Percentiles rank a stretch among this genome's conserved stretches.
Evolutionary conservation across 2,113 vertebrate genomes (phyloP).

Genomic region (Corythoichthys intestinalis): DNA sequence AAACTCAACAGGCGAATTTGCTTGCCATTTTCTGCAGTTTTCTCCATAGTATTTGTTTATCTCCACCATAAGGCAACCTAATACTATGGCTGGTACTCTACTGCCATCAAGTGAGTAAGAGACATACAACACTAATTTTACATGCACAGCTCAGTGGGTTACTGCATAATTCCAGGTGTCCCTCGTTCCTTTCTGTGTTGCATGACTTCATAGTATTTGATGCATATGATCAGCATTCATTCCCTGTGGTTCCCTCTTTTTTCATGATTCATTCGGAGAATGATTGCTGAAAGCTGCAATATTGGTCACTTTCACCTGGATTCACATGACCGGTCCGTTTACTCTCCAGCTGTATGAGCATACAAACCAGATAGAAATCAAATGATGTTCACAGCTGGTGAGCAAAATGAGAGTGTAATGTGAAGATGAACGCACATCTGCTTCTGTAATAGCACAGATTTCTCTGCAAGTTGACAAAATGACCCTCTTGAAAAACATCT

Average conservation of each 20-base stretch:
- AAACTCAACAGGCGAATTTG: conserved; percentile 14
- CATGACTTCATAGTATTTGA: background rate
- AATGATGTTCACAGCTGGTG: conserved; percentile 37
- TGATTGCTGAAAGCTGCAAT: conserved; percentile 19
- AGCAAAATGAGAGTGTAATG: conserved; percentile 12
- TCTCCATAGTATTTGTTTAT: background rate
- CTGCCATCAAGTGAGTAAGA: conserved; percentile 56
- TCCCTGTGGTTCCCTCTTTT: background rate
- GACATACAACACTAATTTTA: background rate
- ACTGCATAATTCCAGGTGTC: background rate
- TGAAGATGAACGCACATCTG: conserved; percentile 46
- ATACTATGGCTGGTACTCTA: conserved; percentile 29
- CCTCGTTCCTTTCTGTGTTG: background rate
- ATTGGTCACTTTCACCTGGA: conserved; percentile 41
- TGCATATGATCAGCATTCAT: background rate
- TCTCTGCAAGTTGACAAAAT: background rate
- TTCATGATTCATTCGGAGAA: conserved; percentile 15
- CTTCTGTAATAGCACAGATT: conserved; percentile 4
- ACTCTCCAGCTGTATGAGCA: conserved; percentile 33
- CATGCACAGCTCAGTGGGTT: background rate
- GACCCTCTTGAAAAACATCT: background rate
- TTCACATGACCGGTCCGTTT: conserved; percentile 53
- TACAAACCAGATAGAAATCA: conserved; percentile 15
- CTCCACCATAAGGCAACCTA: background rate
- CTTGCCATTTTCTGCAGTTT: background rate